Conservation (phyloP, 2,888 invertebrate species). For the Aphrophora alni region DNA sequence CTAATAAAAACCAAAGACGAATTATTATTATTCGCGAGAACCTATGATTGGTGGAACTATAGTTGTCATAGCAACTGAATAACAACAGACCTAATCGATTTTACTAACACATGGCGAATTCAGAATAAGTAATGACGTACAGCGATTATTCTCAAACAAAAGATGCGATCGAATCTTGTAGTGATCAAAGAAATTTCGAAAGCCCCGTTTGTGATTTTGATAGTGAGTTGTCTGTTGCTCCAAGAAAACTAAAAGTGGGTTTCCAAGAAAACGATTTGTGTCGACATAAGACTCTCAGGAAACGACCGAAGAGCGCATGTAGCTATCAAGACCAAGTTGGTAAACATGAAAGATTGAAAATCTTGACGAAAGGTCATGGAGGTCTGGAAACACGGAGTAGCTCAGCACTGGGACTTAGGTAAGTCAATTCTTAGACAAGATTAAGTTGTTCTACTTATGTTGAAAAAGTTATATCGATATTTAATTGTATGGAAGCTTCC, state of each 20-base stretch:
- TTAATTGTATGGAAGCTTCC: no score
- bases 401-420: slow-evolving; percentile 39
- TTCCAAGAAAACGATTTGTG: not conserved
- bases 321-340: slow-evolving; percentile 23
- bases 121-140: slow-evolving; percentile 20
- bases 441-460: no score
- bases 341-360: slow-evolving; percentile 12
- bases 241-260: slow-evolving; percentile 3
- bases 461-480: no score
- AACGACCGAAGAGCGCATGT: slow-evolving; percentile 39
- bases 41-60: not conserved
- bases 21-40: no score
- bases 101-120: not conserved
- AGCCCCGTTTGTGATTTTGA: slow-evolving; percentile 28
- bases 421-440: no score
- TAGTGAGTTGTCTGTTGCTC: slow-evolving; percentile 20
- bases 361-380: slow-evolving; percentile 21
- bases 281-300: not conserved
- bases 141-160: slow-evolving; percentile 17
- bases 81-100: not conserved
- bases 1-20: no score
- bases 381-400: slow-evolving; percentile 16
- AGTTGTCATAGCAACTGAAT: not conserved
- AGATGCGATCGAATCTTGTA: not conserved
- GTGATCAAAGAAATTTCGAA: slow-evolving; percentile 10